A percentile compares a stretch with the other conserved stretches of the same genome.
Evolutionary conservation across 2,888 invertebrate species (phyloP).

Genomic region (Linnaemya vulpina): DNA sequence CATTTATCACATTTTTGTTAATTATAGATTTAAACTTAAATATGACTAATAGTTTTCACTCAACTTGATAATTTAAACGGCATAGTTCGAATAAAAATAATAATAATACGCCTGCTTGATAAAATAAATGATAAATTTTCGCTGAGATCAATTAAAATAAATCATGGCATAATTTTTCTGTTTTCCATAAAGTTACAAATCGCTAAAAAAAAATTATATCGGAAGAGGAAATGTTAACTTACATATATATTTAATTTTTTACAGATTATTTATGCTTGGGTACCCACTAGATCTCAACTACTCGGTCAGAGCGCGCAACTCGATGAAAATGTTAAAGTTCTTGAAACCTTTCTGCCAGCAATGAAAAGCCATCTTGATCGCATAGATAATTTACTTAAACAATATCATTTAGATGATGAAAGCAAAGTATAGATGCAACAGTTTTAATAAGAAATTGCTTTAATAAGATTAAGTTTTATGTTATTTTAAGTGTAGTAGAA

Average conservation of each 20-base stretch:
- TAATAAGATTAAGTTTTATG: not conserved
- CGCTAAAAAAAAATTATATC: not conserved
- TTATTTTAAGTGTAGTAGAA: not conserved
- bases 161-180: too few relatives aligned
- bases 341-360: conserved; percentile 84
- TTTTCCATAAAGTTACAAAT: too few relatives aligned
- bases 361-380: conserved; percentile 85
- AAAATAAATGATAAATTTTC: too few relatives aligned
- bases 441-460: conserved; percentile 70
- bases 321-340: conserved; percentile 82
- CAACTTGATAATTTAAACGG: too few relatives aligned
- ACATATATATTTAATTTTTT: not conserved
- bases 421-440: conserved; percentile 78
- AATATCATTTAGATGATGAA: conserved; percentile 84
- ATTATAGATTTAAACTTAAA: too few relatives aligned
- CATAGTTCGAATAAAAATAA: too few relatives aligned
- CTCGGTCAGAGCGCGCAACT: conserved; percentile 83
- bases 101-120: too few relatives aligned
- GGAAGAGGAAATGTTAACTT: not conserved
- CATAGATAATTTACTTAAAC: conserved; percentile 85
- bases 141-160: too few relatives aligned
- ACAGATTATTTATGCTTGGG: conserved; percentile 86
- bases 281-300: conserved; percentile 86
- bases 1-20: too few relatives aligned
- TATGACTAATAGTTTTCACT: too few relatives aligned